Base-by-base conservation (phyloP, 2,797 vertebrate genomes). In the Allobates femoralis region DNA sequence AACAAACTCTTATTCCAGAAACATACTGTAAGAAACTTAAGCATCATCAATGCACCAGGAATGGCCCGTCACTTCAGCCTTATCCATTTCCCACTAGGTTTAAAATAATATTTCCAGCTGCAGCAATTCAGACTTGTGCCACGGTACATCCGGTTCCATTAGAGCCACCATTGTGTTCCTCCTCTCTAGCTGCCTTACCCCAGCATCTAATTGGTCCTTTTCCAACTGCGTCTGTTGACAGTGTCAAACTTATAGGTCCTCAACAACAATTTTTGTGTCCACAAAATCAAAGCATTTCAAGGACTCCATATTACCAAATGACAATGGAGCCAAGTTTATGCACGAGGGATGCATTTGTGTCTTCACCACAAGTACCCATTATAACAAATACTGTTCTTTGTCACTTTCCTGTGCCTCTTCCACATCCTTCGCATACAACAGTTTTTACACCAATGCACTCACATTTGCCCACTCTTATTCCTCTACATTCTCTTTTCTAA, bases 401-500 rank as follows among this genome's bases (percentile, higher is more conserved):
- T 64, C 94, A 95, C 0, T 88, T 92, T 3, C 93, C 93, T 2
- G 90, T 96, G 88, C 89, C 95, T 0, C 84, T 97, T 83, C 95
- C 95, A 41, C 76, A 77, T 16, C 23, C 83, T 73, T 66, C 86
- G 0, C 95, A 94, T 0, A 21, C 93, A 0, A 78, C 90, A 15
- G 83, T 96, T 46, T 96, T 96, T 79, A 93, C 95, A 0, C 93
- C 95, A 0, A 89, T 96, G 88, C 91, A 96, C 46, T 90, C 94
- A 15, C 92, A 95, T 0, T 95, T 96, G 80, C 92, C 96, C 0
- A 73, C 95, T 0, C 92, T 96, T 89, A 94, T 96, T 81, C 94
- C 96, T 1, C 91, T 97, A n/a, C 96, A 96, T 88, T 94, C 96
- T 50, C 94, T 96, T 60, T 96, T 96, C 81, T 96, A 93, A 83